Evolutionary conservation across 2,888 invertebrate genomes (phyloP).

Genomic region (Chalcosyrphus nemorum): DNA sequence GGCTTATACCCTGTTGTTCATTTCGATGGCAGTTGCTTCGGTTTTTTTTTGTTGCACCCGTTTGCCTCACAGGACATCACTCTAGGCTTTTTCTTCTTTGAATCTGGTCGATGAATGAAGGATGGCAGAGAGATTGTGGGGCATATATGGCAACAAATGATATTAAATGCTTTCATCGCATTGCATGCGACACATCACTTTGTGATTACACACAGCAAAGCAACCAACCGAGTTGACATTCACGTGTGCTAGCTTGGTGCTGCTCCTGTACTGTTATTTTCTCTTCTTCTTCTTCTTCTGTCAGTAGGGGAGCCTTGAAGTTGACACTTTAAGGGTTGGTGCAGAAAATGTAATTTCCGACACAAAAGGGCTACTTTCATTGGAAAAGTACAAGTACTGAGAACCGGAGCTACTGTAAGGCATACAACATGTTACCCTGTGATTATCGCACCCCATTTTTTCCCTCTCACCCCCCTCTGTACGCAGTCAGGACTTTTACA

Average conservation of each 20-base stretch:
- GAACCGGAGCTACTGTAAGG: constrained; percentile 9
- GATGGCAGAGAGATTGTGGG: constrained; percentile 10
- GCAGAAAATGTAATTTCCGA: constrained; percentile 72
- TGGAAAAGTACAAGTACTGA: constrained; percentile 38
- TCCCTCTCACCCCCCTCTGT: background rate
- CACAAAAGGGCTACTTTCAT: constrained; percentile 70
- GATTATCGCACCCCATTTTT: constrained; percentile 68
- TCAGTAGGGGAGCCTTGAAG: constrained; percentile 57
- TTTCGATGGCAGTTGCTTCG: constrained; percentile 20
- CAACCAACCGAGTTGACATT: constrained; percentile 65
- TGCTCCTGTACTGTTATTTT: background rate
- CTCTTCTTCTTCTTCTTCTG: too few species aligned
- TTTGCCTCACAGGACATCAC: constrained; percentile 23
- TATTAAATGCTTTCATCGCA: constrained; percentile 70
- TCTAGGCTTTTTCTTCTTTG: constrained; percentile 53
- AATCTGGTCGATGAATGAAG: constrained; percentile 23
- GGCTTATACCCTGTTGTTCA: constrained; percentile 29
- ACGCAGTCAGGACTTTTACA: constrained; percentile 56
- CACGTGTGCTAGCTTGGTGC: constrained; percentile 28
- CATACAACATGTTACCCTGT: constrained; percentile 63
- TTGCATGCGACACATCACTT: constrained; percentile 63
- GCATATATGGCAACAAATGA: constrained; percentile 65
- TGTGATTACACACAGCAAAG: constrained; percentile 68
- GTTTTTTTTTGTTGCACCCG: constrained; percentile 3
- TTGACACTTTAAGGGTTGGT: constrained; percentile 66